A percentile compares a stretch with the other conserved stretches of the same genome.
phyloP scores from a whole-genome alignment of 2,113 vertebrate species.

The Bubo blakistoni region DNA sequence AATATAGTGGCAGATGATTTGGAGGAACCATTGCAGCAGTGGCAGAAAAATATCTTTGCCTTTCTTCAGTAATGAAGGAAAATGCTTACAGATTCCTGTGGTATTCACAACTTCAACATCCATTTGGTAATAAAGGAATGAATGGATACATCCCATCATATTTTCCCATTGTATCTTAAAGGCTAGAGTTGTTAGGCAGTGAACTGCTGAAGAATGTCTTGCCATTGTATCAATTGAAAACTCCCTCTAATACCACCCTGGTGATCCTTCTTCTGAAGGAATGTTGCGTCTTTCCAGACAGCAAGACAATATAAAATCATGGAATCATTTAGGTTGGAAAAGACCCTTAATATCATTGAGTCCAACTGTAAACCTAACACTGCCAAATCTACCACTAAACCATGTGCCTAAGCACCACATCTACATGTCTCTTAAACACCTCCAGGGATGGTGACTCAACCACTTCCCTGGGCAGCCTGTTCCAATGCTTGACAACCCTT shows the following conservation, averaged over 20 bases:
- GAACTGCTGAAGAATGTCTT: not conserved
- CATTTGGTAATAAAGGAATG: not conserved
- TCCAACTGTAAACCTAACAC: not conserved
- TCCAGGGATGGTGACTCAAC: not conserved
- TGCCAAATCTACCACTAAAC: not conserved
- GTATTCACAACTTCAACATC: not conserved
- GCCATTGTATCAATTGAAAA: not conserved
- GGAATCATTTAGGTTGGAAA: not conserved
- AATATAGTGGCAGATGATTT: not conserved
- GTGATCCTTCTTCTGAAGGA: not conserved
- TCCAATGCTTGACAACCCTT: not conserved
- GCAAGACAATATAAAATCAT: not conserved
- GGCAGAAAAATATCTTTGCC: not conserved
- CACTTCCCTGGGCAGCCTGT: not conserved
- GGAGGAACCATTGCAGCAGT: not conserved
- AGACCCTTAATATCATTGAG: not conserved
- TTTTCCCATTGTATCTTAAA: not conserved
- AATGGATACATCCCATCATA: not conserved
- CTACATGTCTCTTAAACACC: not conserved
- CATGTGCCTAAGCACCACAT: too few species aligned
- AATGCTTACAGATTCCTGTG: not conserved
- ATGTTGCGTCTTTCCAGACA: not conserved
- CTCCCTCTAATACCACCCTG: not conserved
- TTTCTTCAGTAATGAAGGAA: not conserved
- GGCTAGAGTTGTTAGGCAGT: not conserved